Evolutionary conservation across 2,113 vertebrate species (phyloP), one percentile per base, ranked within the genome.

Genomic region (Hassar affinis): DNA sequence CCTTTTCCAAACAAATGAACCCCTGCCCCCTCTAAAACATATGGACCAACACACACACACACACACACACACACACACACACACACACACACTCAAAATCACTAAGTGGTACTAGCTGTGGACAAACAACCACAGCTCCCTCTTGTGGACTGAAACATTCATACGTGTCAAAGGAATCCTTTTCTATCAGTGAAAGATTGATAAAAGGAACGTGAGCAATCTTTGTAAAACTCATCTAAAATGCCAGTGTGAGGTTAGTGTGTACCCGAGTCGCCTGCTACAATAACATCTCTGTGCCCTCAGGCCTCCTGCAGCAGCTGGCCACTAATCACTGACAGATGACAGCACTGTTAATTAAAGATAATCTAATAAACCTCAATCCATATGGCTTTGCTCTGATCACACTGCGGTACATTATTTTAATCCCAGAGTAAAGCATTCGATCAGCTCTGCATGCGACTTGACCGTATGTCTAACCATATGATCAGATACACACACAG

Each of bases 271-370:
- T 82, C 57, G 49, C 85, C 78, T 64, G 80, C 61, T 81, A 86
- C 83, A 85, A 81, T 86, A 80, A 71, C 84, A 59, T 54, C 79
- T 56, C 83, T 78, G n/a, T n/a, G 80, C 85, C 86, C 85, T 75
- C 84, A 79, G 86, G 84, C 54, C 71, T 87, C 20, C 61, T 27
- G 76, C 85, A 88, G 80, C 87, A 88, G 90, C 90, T 92, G 91
- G 87, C 87, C 89, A 90, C 85, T 92, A 90, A 92, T 91, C 87
- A 89, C 83, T 83, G 83, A 83, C 88, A 88, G 87, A 91, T 86
- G 87, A 90, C 81, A 71, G 81, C 78, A 86, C 79, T 87, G 87
- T 91, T 93, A 89, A 93, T 92, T 91, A 90, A 90, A 88, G 86
- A 85, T 88, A 88, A 91, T 90, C 83, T 90, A 89, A 92, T 92